Evolutionary conservation across 2,888 invertebrate genomes (phyloP), one percentile per base, ranked within the genome.

Genomic region (Archips xylosteana): DNA sequence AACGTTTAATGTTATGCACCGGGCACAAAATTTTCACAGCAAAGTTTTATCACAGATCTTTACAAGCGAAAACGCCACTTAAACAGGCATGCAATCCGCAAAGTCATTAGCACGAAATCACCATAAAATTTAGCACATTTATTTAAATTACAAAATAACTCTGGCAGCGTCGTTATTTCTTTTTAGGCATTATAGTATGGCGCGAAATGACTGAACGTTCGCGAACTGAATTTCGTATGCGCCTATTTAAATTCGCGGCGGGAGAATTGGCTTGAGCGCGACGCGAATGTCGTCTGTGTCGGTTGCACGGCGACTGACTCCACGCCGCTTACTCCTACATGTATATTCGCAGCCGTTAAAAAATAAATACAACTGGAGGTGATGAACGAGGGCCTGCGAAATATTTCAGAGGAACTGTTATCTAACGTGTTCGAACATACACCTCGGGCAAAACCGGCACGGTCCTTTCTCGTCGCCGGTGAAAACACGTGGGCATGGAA

Each of bases 291-390:
- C 83, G 83, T 81, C 85, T 83, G 85, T 88, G 89, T 90, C 82
- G 90, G 85, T 90, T 86, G 86, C 89, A 81, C 85, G 83, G 91
- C 89, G 92, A 93, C 94, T 94, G 94, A 85, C 89, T 85, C 86
- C 85, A 84, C 82, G 86, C 83, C 82, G 87, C 87, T 85, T 85
- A 89, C 87, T 85, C 83, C 87, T 78, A 85, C 85, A 84, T 89
- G 90, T 92, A 92, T 92, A 91, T 92, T 91, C 90, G 90, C 90
- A 82, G 86, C 85, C 89, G 90, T 89, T 89, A 89, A 92, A 93
- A 93, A 92, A 92, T 90, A 92, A 89, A 90, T 84, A 87, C 87
- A 78, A 81, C 81, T 86, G 89, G 89, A 88, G 87, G 87, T 84
- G 90, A 89, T 88, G 91, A 91, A 90, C 89, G 90, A 90, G 89